phyloP scores from a whole-genome alignment of 1,140 invertebrate species.

The Dinoponera quadriceps region DNA sequence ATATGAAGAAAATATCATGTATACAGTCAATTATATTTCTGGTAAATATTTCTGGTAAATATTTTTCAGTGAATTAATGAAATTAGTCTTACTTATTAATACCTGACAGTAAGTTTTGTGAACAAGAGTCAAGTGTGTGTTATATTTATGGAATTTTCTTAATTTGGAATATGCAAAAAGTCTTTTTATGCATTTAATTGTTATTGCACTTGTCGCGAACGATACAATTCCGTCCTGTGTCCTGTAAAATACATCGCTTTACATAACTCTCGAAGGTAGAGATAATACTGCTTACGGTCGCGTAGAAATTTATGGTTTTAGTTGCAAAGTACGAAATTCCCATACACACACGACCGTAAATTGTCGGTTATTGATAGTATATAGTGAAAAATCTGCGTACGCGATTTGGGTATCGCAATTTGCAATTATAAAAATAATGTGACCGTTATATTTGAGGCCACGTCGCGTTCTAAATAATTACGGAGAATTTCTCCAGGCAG shows the following conservation, averaged over 20 bases:
- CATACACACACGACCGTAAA: background rate
- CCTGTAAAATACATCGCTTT: background rate
- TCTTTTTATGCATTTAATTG: background rate
- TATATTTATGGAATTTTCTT: background rate
- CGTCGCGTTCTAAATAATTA: background rate
- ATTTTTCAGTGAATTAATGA: no score
- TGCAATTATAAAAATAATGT: background rate
- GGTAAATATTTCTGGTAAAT: no score
- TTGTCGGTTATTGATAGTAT: background rate
- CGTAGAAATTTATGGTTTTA: conserved; percentile 4
- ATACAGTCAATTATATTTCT: no score
- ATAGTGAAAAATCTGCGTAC: background rate
- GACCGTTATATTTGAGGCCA: background rate
- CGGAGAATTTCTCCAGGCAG: background rate
- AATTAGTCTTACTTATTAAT: no score
- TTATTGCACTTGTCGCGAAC: background rate
- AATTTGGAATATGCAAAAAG: background rate
- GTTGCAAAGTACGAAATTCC: background rate
- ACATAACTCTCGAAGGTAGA: background rate
- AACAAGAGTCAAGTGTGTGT: no score
- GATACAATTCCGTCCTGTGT: background rate
- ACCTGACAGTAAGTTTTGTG: no score
- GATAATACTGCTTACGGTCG: background rate
- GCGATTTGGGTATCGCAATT: background rate
- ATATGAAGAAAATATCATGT: no score